A percentile compares a stretch with the other conserved stretches of the same genome.
Evolutionary conservation across 2,888 invertebrate species (phyloP).

Genomic region (Melanchra persicariae): DNA sequence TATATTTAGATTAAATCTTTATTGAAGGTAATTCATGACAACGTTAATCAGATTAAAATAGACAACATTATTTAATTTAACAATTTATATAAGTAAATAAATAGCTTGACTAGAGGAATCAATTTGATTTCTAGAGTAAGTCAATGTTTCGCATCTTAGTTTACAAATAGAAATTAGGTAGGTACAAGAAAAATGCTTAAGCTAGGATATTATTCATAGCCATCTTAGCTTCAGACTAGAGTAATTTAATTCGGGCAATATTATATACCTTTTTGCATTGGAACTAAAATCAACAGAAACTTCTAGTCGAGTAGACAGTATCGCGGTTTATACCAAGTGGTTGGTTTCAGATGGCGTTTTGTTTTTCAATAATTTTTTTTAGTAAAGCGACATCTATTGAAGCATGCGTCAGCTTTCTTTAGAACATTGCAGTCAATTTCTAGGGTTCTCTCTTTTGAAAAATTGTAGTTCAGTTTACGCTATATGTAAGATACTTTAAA

Average conservation of each 20-base stretch:
- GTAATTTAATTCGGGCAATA: no score
- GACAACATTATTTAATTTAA: not conserved
- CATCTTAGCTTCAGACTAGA: no score
- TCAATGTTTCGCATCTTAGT: not conserved
- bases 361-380: not conserved
- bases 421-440: not conserved
- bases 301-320: not conserved
- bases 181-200: not conserved
- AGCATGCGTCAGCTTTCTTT: not conserved
- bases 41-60: not conserved
- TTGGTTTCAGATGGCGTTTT: not conserved
- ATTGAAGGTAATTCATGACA: conserved; percentile 10
- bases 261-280: no score
- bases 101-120: no score
- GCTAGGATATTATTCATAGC: no score
- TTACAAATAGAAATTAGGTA: no score
- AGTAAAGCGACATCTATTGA: conserved; percentile 2
- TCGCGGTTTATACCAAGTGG: not conserved
- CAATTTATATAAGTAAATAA: not conserved
- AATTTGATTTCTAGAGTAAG: not conserved
- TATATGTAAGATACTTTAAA: not conserved
- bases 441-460: conserved; percentile 12
- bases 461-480: conserved; percentile 12
- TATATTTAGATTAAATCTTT: no score
- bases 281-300: not conserved